These are phyloP conservation scores for Gortyna flavago DNA, from an alignment of 2,888 invertebrate species.

Conservation along the genomic window DNA sequence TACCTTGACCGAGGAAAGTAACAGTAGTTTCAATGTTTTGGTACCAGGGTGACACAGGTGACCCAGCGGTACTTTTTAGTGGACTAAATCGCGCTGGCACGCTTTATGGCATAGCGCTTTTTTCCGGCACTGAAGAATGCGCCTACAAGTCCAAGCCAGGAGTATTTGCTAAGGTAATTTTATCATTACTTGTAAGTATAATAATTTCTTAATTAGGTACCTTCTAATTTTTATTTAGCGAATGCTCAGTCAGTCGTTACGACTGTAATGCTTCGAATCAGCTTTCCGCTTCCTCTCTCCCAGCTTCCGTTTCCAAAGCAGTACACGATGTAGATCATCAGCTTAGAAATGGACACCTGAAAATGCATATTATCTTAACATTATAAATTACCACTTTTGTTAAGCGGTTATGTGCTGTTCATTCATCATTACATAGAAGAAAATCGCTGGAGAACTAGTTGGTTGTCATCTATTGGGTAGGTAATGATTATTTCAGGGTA, in stretches of 20 bases:
- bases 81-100: slow-evolving; percentile 84
- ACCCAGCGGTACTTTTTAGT: slow-evolving; percentile 86
- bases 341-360: background rate
- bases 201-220: background rate
- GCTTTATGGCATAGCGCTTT: slow-evolving; percentile 84
- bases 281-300: background rate
- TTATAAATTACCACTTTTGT: background rate
- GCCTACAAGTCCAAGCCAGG: slow-evolving; percentile 86
- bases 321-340: background rate
- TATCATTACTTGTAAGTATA: too few species aligned
- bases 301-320: background rate
- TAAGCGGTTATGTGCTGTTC: background rate
- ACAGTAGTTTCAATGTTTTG: slow-evolving; percentile 59
- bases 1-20: slow-evolving; percentile 44
- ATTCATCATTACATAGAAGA: background rate
- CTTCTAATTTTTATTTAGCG: background rate
- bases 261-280: background rate
- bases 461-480: background rate
- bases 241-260: background rate
- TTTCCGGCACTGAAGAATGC: slow-evolving; percentile 87
- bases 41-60: slow-evolving; percentile 85
- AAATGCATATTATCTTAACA: background rate
- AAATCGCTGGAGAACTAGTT: background rate
- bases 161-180: slow-evolving; percentile 84
- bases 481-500: slow-evolving; percentile 1